Evolutionary conservation across 2,888 invertebrate genomes (phyloP).

Genomic region (Sarcophaga variegata): DNA sequence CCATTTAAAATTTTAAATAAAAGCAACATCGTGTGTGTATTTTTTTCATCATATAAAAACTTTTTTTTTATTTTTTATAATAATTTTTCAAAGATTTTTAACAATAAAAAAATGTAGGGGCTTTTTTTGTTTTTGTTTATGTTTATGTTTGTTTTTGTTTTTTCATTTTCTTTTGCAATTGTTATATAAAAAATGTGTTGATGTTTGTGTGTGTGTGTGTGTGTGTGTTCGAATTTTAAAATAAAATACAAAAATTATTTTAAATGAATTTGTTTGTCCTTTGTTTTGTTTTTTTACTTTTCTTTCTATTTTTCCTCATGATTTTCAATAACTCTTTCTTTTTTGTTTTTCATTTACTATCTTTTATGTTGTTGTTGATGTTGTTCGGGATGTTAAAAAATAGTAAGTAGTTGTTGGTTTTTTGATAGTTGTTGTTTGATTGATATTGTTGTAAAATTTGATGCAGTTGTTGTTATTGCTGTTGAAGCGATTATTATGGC

Average conservation of each 20-base stretch:
- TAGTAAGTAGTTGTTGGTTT: slow-evolving; percentile 40
- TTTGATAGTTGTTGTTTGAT: slow-evolving; percentile 55
- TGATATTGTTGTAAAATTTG: slow-evolving; percentile 57
- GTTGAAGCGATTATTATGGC: slow-evolving; percentile 59
- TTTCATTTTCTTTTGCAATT: slow-evolving; percentile 59
- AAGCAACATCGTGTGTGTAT: neutral
- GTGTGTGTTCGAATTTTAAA: slow-evolving; percentile 55
- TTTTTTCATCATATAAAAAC: slow-evolving; percentile 69
- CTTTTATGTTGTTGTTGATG: slow-evolving; percentile 38
- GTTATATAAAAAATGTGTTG: slow-evolving; percentile 59
- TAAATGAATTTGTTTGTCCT: slow-evolving; percentile 30
- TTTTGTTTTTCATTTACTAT: neutral
- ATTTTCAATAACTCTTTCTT: neutral
- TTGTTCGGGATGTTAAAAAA: slow-evolving; percentile 38
- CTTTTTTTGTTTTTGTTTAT: slow-evolving; percentile 56
- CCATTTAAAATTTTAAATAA: neutral
- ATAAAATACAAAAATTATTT: slow-evolving; percentile 56
- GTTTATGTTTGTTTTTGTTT: slow-evolving; percentile 5
- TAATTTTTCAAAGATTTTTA: slow-evolving; percentile 69
- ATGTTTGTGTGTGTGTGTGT: slow-evolving; percentile 42
- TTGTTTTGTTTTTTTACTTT: slow-evolving; percentile 21
- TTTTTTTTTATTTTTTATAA: slow-evolving; percentile 66
- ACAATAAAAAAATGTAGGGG: slow-evolving; percentile 67
- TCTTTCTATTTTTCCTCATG: neutral
- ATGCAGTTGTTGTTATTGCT: slow-evolving; percentile 44